Base-by-base conservation (phyloP, 2,888 invertebrate species). In the Zelleria hepariella region DNA sequence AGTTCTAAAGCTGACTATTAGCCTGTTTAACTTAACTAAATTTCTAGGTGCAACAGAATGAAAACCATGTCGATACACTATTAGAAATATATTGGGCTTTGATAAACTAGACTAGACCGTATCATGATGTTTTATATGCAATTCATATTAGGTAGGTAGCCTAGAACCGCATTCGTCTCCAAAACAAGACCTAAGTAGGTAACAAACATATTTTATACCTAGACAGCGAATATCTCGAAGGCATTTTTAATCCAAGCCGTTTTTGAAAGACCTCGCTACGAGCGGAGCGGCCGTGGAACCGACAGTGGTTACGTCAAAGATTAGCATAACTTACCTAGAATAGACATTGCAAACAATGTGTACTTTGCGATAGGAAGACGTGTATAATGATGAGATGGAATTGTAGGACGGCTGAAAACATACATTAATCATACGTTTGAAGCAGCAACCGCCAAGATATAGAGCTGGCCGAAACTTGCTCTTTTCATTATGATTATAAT, bases 191-290 rank as follows among this genome's bases (percentile, higher is more conserved):
- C 4, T 15, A 42, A 15, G 32, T 32, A 32, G 10, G 2, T 7
- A 10, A 32, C 3, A 6, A 42, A 4, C 15, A 10, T 42, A 15
- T 15, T 42, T 1, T 42, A 42, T 15, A 42, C n/a, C 15, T 15
- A 42, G 49, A 49, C 21, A 32, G 1, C 49, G 5, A 49, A 49
- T 49, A 49, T 20, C 18, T 49, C 18, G 49, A 55, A 55, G 26
- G 55, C 20, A 55, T 32, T 32, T 55, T 60, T 56, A 51, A 48
- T 59, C 51, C 56, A 32, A 51, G 32, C 64, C 62, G 62, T 67
- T 69, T 71, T 68, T n/a, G n/a, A 64, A 69, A 70, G 68, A 67
- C 66, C 67, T 66, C 66, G 70, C 68, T 71, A 69, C 69, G 69
- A 70, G 68, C 65, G 65, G 65, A 68, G 68, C 67, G 65, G 69